Evolutionary conservation across 2,888 invertebrate genomes (phyloP).

Genomic region (Tenthredo livida): DNA sequence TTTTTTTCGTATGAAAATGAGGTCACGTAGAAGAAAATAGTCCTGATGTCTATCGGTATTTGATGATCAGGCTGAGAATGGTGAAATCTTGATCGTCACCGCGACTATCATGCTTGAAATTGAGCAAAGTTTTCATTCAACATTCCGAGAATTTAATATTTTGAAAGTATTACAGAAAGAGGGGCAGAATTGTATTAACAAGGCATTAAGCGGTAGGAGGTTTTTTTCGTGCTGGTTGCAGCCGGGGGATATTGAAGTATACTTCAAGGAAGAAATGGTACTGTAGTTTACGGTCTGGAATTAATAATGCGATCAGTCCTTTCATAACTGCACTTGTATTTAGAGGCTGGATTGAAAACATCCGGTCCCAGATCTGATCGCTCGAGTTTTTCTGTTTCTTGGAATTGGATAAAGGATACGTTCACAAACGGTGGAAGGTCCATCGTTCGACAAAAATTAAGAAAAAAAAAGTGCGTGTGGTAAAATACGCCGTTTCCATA

Average conservation of each 20-base stretch:
- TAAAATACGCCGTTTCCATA: not conserved
- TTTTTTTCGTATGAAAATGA: too few species aligned
- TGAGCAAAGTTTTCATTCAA: not conserved
- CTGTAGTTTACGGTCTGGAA: not conserved
- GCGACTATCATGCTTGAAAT: not conserved
- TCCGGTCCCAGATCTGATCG: not conserved
- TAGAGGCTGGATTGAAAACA: conserved; percentile 2
- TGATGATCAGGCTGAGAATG: not conserved
- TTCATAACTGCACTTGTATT: conserved; percentile 4
- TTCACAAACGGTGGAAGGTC: not conserved
- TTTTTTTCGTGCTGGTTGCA: not conserved
- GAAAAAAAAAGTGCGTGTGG: not conserved
- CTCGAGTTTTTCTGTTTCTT: not conserved
- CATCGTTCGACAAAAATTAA: not conserved
- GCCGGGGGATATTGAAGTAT: not conserved
- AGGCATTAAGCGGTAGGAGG: not conserved
- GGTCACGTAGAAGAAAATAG: too few species aligned
- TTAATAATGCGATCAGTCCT: not conserved
- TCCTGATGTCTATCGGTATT: not conserved
- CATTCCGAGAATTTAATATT: not conserved
- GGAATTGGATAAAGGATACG: not conserved
- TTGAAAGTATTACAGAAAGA: not conserved
- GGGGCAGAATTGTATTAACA: not conserved
- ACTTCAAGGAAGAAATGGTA: conserved; percentile 2
- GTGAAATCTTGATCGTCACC: too few species aligned